phyloP scores from a whole-genome alignment of 2,888 invertebrate genomes.

The Acrocera orbiculus region DNA sequence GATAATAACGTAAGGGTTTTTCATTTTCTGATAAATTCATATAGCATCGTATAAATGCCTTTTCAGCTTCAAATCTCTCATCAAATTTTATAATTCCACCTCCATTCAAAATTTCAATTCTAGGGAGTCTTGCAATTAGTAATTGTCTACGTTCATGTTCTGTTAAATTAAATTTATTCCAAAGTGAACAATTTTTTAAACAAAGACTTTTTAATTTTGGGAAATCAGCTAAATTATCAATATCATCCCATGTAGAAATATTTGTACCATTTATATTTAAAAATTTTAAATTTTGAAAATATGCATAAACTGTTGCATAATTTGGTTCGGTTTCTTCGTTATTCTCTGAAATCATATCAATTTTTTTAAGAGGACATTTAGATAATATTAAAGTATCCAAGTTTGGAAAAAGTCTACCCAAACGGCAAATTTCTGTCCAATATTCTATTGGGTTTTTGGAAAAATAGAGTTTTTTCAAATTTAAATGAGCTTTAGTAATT shows the following conservation, averaged over 20 bases:
- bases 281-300: slow-evolving; percentile 41
- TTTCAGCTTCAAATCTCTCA: slow-evolving; percentile 81
- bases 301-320: no score
- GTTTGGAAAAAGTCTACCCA: slow-evolving; percentile 73
- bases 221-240: slow-evolving; percentile 70
- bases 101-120: slow-evolving; percentile 72
- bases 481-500: slow-evolving; percentile 38
- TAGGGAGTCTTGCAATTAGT: slow-evolving; percentile 72
- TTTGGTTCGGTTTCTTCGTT: slow-evolving; percentile 7
- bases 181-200: slow-evolving; percentile 43
- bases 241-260: slow-evolving; percentile 72
- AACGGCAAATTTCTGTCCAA: slow-evolving; percentile 67
- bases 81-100: slow-evolving; percentile 67
- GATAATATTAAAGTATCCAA: slow-evolving; percentile 72
- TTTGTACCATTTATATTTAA: slow-evolving; percentile 73
- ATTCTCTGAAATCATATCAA: neutral
- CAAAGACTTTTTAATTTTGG: slow-evolving; percentile 67
- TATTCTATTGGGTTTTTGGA: slow-evolving; percentile 71
- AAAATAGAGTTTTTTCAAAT: slow-evolving; percentile 65
- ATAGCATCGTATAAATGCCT: slow-evolving; percentile 82
- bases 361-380: slow-evolving; percentile 55
- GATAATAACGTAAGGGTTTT: slow-evolving; percentile 56
- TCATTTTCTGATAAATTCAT: slow-evolving; percentile 75
- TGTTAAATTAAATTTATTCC: slow-evolving; percentile 64
- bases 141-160: slow-evolving; percentile 78